Evolutionary conservation across 2,113 vertebrate species (phyloP).

Genomic region (Cyanoliseus patagonus): DNA sequence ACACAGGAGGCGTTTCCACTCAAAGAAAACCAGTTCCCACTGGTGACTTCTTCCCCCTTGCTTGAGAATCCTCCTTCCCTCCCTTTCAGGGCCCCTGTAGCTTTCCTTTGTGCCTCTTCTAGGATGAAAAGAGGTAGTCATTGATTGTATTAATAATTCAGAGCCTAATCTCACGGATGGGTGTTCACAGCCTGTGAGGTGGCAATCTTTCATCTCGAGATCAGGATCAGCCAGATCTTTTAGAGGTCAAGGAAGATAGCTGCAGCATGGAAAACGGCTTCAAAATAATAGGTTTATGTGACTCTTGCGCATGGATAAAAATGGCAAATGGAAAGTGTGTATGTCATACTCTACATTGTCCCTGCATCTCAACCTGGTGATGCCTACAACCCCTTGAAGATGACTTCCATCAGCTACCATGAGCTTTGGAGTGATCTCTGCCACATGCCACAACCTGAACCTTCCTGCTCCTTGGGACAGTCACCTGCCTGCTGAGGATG

Average conservation of each 20-base stretch:
- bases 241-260: conserved; percentile 47
- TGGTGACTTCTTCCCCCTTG: conserved; percentile 7
- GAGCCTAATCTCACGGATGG: conserved; percentile 53
- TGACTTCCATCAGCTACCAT: neutral
- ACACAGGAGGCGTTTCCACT: neutral
- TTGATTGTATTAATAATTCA: conserved; percentile 71
- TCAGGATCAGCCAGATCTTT: conserved; percentile 38
- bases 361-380: neutral
- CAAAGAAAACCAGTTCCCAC: conserved; percentile 26
- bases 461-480: neutral
- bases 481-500: neutral
- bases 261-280: neutral
- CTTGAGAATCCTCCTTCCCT: neutral
- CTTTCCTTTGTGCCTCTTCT: conserved; percentile 54
- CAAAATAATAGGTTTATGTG: neutral
- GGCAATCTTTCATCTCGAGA: conserved; percentile 65
- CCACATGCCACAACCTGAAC: neutral
- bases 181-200: conserved; percentile 40
- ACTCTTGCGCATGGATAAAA: neutral
- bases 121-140: conserved; percentile 63
- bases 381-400: neutral
- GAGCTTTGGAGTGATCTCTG: neutral
- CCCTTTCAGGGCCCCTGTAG: conserved; percentile 14
- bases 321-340: neutral
- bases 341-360: neutral